Evolutionary conservation across 2,797 vertebrate genomes (phyloP).

Genomic region (Sebastes steindachneri): DNA sequence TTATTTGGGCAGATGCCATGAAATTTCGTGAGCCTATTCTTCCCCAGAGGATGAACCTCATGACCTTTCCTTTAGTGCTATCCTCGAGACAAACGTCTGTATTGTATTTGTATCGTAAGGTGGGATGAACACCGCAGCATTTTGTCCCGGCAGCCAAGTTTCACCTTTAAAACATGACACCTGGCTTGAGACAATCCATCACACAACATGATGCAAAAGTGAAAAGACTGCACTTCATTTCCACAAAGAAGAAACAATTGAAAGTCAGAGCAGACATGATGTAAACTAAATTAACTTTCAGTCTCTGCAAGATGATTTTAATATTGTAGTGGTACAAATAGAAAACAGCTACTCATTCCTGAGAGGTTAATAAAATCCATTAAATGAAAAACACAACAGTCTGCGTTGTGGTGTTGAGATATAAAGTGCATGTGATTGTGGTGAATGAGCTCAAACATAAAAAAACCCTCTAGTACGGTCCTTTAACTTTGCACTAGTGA

Average conservation of each 20-base stretch:
- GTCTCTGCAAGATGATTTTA: not conserved
- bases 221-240: not conserved
- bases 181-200: not conserved
- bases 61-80: not conserved
- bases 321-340: not conserved
- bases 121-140: not conserved
- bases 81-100: not conserved
- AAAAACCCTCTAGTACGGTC: not conserved
- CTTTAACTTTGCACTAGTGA: constrained; percentile 62
- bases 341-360: no score
- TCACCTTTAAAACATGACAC: not conserved
- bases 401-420: no score
- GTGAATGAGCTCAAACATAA: not conserved
- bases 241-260: not conserved
- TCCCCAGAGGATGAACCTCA: not conserved
- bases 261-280: not conserved
- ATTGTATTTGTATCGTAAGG: no score
- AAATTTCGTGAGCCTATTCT: not conserved
- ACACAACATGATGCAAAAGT: not conserved
- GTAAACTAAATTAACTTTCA: not conserved
- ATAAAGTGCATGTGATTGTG: not conserved
- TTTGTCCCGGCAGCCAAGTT: not conserved
- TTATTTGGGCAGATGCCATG: not conserved
- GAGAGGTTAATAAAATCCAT: no score
- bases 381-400: no score